phyloP scores from a whole-genome alignment of 2,797 vertebrate species.

The Enteromius treurensis region DNA sequence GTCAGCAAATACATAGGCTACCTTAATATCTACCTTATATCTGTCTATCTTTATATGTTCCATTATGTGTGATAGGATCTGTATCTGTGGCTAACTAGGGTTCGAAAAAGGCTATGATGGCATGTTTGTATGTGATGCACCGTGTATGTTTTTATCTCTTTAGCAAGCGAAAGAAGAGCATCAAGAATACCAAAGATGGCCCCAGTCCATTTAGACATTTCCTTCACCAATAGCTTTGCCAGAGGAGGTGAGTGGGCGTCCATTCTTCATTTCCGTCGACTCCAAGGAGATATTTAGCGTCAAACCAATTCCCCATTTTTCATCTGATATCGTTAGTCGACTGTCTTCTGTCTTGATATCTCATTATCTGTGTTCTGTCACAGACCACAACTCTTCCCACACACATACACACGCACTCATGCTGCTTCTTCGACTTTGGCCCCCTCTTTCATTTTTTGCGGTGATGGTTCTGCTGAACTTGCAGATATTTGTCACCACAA shows the following conservation, averaged over 20 bases:
- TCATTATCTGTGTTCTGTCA: slow-evolving; percentile 43
- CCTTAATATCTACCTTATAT: neutral
- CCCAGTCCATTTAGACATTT: slow-evolving; percentile 93
- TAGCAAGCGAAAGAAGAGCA: slow-evolving; percentile 91
- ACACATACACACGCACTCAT: slow-evolving; percentile 20
- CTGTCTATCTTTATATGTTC: no score
- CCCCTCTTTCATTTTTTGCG: slow-evolving; percentile 18
- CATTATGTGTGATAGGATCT: neutral
- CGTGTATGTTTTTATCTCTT: slow-evolving; percentile 57
- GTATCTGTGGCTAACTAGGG: neutral
- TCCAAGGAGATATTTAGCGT: neutral
- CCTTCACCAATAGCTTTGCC: slow-evolving; percentile 94
- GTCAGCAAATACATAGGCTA: no score
- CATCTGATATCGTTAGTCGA: slow-evolving; percentile 1
- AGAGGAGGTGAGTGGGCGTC: slow-evolving; percentile 89
- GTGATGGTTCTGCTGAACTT: slow-evolving; percentile 46
- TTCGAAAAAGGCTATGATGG: neutral
- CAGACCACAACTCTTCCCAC: slow-evolving; percentile 19
- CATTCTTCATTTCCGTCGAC: slow-evolving; percentile 41
- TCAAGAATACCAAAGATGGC: slow-evolving; percentile 95
- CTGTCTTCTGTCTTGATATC: slow-evolving; percentile 21
- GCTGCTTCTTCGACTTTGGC: slow-evolving; percentile 50
- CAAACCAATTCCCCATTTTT: slow-evolving; percentile 13
- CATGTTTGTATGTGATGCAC: neutral
- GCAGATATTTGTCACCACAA: slow-evolving; percentile 44